Percentiles rank a stretch among this genome's conserved stretches.
Conservation (phyloP, 2,888 invertebrate genomes). For the Leucophora obtusa region DNA sequence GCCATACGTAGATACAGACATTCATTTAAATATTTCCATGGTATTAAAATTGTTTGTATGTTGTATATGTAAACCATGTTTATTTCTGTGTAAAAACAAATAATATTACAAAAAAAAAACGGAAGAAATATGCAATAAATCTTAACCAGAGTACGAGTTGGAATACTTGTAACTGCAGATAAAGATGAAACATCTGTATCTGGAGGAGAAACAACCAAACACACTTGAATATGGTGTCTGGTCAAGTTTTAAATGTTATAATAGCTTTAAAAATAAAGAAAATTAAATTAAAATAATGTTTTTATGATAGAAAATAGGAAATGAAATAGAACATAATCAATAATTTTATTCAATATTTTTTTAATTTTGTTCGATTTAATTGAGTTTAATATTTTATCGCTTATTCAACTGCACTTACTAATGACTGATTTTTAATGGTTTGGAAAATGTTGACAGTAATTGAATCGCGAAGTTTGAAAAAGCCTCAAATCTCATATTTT, state of each 20-base stretch:
- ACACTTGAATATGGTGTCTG: slow-evolving; percentile 36
- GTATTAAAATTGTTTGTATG: slow-evolving; percentile 10
- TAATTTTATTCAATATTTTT: slow-evolving; percentile 20
- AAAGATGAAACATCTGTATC: slow-evolving; percentile 37
- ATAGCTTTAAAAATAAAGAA: slow-evolving; percentile 32
- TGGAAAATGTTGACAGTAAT: no score
- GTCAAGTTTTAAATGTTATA: slow-evolving; percentile 28
- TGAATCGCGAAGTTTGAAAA: no score
- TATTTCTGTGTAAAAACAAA: background rate
- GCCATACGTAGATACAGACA: slow-evolving; percentile 31
- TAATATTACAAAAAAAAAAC: slow-evolving; percentile 11
- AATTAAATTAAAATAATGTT: slow-evolving; percentile 43
- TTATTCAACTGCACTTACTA: slow-evolving; percentile 40
- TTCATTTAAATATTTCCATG: slow-evolving; percentile 27
- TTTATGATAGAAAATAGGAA: background rate
- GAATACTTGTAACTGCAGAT: slow-evolving; percentile 16
- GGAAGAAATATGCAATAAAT: slow-evolving; percentile 65
- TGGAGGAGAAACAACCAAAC: slow-evolving; percentile 7
- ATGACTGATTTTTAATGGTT: slow-evolving; percentile 25
- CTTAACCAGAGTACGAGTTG: slow-evolving; percentile 48
- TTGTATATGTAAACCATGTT: background rate
- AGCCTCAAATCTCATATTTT: no score
- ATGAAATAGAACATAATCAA: slow-evolving; percentile 19
- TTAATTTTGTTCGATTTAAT: slow-evolving; percentile 20
- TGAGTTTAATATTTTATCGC: background rate